Evolutionary conservation across 2,888 invertebrate genomes (phyloP), one percentile per base, ranked within the genome.

Genomic region (Drosophila pullipes): DNA sequence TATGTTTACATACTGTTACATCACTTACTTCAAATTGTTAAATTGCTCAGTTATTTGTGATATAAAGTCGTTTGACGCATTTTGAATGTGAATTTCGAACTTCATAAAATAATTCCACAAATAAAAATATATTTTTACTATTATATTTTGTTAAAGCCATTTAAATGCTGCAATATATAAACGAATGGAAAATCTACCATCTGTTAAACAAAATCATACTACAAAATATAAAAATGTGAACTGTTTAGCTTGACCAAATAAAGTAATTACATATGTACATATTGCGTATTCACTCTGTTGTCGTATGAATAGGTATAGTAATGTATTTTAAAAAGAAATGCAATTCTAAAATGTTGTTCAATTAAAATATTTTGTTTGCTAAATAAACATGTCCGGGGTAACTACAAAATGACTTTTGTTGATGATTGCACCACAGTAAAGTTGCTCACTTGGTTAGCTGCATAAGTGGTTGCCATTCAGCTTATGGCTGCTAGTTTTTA

Each of bases 351-450:
- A 69, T 79, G 71, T 74, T 85, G 70, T 87, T 85, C 66, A 85
- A 85, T 87, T 89, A 87, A 88, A 90, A 81, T 69, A 85, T 70
- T 82, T 90, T 82, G 83, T 81, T 87, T 89, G 85, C 85, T 65
- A 84, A 89, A 87, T 87, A 82, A 85, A 87, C 85, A 87, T 87
- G 76, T 30, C 30, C 30, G 30, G 30, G 30, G 6, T 69, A 84
- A 76, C 77, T 78, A 62, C 70, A 62, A 72, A 85, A 81, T 78
- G 90, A 87, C 88, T 90, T 82, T 82, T 87, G 82, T 78, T 81
- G 78, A 67, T 80, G 80, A 78, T 74, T 78, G 11, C 22, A 31
- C 80, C 82, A 71, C 76, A 82, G 74, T 69, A 85, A 87, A 84
- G 84, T 89, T 89, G 66, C 59, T 54, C 66, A 76, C 74, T 72